Conservation (phyloP, 2,113 vertebrate species). For the Irena cyanogastra region DNA sequence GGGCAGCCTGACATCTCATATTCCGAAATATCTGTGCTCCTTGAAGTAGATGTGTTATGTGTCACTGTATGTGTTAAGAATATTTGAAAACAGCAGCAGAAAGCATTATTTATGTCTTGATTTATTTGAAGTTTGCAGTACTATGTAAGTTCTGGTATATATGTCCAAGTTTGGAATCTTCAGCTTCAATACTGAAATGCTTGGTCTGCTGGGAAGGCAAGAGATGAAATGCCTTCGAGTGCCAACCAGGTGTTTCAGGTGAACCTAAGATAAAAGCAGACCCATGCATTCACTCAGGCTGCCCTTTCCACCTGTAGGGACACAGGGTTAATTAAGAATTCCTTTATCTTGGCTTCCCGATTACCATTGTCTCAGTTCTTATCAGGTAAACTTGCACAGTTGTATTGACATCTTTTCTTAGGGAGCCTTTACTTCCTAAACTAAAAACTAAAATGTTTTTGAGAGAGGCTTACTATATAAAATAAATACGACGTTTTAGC, state of each 20-base stretch:
- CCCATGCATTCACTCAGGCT: background rate
- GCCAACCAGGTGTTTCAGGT: background rate
- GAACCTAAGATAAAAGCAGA: background rate
- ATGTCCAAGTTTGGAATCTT: background rate
- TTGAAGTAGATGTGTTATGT: background rate
- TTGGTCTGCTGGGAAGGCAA: background rate
- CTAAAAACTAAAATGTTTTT: background rate
- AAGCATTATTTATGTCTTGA: background rate
- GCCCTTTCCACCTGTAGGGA: background rate
- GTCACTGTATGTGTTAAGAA: rapidly evolving
- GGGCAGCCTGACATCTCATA: background rate
- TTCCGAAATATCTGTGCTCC: background rate
- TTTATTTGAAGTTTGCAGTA: background rate
- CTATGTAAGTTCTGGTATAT: background rate
- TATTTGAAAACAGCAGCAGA: background rate
- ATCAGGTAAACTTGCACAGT: background rate
- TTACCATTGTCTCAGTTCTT: background rate
- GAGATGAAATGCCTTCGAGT: background rate
- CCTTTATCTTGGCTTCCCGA: background rate
- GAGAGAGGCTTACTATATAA: background rate
- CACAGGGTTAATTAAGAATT: background rate
- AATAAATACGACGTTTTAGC: background rate
- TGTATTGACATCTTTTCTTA: background rate
- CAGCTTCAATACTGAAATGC: background rate
- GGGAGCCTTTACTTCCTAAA: background rate